Base-by-base conservation (phyloP, 2,888 invertebrate species). In the Sabellastarte sp. region DNA sequence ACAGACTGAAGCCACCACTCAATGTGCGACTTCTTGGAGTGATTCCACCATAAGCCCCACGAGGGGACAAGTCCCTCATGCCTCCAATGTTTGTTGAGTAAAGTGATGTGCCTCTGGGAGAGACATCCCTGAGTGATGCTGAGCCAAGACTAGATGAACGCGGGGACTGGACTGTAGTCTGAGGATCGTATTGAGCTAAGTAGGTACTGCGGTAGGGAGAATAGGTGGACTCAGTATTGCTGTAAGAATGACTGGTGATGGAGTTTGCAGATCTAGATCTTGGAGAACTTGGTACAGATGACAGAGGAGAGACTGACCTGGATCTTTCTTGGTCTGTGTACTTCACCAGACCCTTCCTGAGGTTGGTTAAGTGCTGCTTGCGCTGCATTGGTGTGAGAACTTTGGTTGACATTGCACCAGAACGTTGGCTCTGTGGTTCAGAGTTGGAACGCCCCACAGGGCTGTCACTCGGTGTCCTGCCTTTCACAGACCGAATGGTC, bases 311-410 rank as follows among this genome's bases (percentile, higher is more conserved):
- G 28, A 50, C 53, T 2, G 66, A 64, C 28, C 61, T 32, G 20
- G 65, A 59, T 10, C 65, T n/a, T 24, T 59, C 57, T 1, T 56
- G 30, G 29, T 30, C 71, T 65, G 20, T 76, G 72, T 41, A 67
- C 26, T 65, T 70, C n/a, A 80, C 75, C n/a, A 80, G 62, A 51
- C 76, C 69, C 57, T 72, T 71, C 29, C 81, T 64, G 52, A 78
- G 68, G 29, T 72, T 68, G 2, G 76, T 68, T 50, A 80, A 68
- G 66, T 81, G 74, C 29, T 71, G 67, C 60, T 71, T 75, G 62
- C 76, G 74, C 68, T 81, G 76, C 51, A 68, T 74, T 26, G 81
- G 80, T 30, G 78, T 79, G 74, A 78, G 75, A 60, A 66, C 68
- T 31, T 69, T 62, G 20, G 74, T 65, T 32, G 30, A 29, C n/a